Evolutionary conservation across 2,797 vertebrate species (phyloP).

Genomic region (Trachops cirrhosus): DNA sequence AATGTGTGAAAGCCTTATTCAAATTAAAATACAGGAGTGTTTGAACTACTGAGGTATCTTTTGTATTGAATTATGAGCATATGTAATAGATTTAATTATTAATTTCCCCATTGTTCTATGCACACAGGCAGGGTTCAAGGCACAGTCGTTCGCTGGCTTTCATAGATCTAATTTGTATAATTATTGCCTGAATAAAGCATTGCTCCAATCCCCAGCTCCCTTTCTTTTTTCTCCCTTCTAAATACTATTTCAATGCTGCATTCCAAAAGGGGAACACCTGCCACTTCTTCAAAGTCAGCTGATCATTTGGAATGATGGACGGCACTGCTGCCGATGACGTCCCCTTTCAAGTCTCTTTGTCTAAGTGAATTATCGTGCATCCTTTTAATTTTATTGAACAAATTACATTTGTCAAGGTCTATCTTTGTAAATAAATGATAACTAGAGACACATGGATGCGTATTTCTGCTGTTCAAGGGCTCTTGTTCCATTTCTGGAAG

Average conservation of each 20-base stretch:
- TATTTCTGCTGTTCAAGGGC: slow-evolving; percentile 86
- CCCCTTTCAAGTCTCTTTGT: slow-evolving; percentile 85
- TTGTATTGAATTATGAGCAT: slow-evolving; percentile 95
- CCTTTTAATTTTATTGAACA: slow-evolving; percentile 90
- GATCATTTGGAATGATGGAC: slow-evolving; percentile 83
- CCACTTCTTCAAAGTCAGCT: slow-evolving; percentile 86
- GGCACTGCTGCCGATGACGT: slow-evolving; percentile 68
- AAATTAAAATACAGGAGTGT: slow-evolving; percentile 86
- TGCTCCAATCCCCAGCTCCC: slow-evolving; percentile 81
- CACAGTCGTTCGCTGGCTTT: slow-evolving; percentile 92
- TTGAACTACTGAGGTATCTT: slow-evolving; percentile 86
- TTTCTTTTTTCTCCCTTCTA: slow-evolving; percentile 71
- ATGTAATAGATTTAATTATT: slow-evolving; percentile 99
- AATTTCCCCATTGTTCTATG: slow-evolving; percentile 88
- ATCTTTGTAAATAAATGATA: slow-evolving; percentile 89
- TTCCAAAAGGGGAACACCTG: slow-evolving; percentile 88
- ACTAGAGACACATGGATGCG: slow-evolving; percentile 85
- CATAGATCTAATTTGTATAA: slow-evolving; percentile 98
- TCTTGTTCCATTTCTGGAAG: slow-evolving; percentile 86
- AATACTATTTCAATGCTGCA: slow-evolving; percentile 82
- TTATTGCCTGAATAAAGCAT: slow-evolving; percentile 92
- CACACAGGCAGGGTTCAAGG: slow-evolving; percentile 91
- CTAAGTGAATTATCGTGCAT: slow-evolving; percentile 86
- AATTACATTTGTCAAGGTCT: slow-evolving; percentile 92
- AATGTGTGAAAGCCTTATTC: slow-evolving; percentile 84